Evolutionary conservation across 1,140 invertebrate genomes (phyloP).

Genomic region (Micrasema minimum): DNA sequence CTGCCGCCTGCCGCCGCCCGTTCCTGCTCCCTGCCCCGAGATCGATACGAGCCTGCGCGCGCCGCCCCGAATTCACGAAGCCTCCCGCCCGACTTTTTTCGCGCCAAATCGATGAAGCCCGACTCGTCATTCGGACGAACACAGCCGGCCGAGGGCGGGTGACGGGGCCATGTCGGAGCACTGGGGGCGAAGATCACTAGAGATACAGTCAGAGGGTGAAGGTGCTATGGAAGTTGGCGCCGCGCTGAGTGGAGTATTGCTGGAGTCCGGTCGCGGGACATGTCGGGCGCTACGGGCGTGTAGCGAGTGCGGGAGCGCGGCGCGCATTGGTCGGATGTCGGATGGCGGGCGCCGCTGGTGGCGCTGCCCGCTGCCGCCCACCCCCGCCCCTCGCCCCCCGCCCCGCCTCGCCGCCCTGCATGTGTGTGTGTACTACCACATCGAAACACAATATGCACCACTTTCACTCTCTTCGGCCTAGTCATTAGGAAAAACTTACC

Average conservation of each 20-base stretch:
- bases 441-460: background rate
- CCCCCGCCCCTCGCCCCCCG: background rate
- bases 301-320: background rate
- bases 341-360: background rate
- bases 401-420: slow-evolving; percentile 1
- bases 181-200: background rate
- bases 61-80: slow-evolving; percentile 61
- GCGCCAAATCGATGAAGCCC: slow-evolving; percentile 52
- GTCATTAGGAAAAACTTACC: too few species aligned
- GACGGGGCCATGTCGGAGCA: background rate
- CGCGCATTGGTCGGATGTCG: background rate
- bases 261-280: slow-evolving; percentile 37
- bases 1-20: slow-evolving; percentile 46
- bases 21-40: slow-evolving; percentile 40
- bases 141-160: slow-evolving; percentile 27
- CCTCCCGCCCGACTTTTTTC: slow-evolving; percentile 55
- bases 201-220: background rate
- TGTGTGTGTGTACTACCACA: too few species aligned
- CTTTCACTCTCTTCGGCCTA: background rate
- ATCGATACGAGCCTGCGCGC: slow-evolving; percentile 54
- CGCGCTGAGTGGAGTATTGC: too few species aligned
- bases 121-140: slow-evolving; percentile 42
- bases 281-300: slow-evolving; percentile 23
- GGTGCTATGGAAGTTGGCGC: slow-evolving; percentile 30
- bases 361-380: slow-evolving; percentile 1